Evolutionary conservation across 2,888 invertebrate genomes (phyloP).

Genomic region (Heteropelma amictum): DNA sequence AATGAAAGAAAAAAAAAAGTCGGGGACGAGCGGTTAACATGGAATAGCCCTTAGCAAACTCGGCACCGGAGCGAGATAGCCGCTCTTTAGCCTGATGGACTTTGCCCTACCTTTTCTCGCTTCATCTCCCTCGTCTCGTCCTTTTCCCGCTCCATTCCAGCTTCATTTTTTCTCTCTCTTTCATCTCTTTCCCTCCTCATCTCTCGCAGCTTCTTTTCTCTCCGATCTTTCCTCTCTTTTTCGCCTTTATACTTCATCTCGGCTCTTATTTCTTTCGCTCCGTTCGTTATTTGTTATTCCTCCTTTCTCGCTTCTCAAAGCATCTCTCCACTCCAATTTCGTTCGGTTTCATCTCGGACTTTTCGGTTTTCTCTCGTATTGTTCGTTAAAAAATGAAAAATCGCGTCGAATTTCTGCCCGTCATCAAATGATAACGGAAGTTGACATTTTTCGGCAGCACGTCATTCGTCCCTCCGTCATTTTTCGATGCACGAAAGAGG

Average conservation of each 20-base stretch:
- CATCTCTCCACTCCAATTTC: too few species aligned
- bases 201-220: neutral
- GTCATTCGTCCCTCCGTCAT: too few species aligned
- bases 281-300: neutral
- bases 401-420: too few species aligned
- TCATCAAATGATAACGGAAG: too few species aligned
- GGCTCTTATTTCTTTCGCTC: neutral
- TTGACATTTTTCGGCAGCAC: too few species aligned
- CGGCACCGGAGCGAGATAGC: slow-evolving; percentile 72
- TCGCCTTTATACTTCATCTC: neutral
- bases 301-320: too few species aligned
- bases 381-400: too few species aligned
- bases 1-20: slow-evolving; percentile 68
- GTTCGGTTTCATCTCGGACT: too few species aligned
- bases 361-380: too few species aligned
- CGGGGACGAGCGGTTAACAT: slow-evolving; percentile 75
- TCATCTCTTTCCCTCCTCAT: slow-evolving; percentile 44
- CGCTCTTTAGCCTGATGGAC: slow-evolving; percentile 76
- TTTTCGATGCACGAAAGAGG: too few species aligned
- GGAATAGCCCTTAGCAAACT: slow-evolving; percentile 76
- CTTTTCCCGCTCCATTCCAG: slow-evolving; percentile 33
- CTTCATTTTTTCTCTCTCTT: slow-evolving; percentile 46
- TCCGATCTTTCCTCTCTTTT: neutral
- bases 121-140: slow-evolving; percentile 36
- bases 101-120: slow-evolving; percentile 67